Evolutionary conservation across 2,888 invertebrate species (phyloP), one percentile per base, ranked within the genome.

Genomic region (Hartigia nigra): DNA sequence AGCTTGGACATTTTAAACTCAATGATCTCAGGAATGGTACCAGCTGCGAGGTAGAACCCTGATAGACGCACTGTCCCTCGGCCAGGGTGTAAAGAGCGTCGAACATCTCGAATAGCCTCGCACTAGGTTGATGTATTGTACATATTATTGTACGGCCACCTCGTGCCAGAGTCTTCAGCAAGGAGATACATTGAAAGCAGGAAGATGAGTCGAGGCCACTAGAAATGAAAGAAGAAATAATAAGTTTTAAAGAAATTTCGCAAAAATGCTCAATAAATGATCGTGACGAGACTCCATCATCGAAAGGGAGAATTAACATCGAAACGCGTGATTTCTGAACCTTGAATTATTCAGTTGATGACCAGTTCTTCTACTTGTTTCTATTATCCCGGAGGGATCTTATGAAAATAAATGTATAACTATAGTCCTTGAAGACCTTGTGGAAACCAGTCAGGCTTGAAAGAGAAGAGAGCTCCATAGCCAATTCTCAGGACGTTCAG

Each of bases 91-190:
- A 98, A 83, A 99, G 93, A 91, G 98, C 96, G 90, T 98, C 98
- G 89, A 98, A 98, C 97, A 98, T 98, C 92, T 98, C 98, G 88
- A 98, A 98, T 82, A 98, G 93, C 86, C 98, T 95, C 32, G 98
- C 98, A n/a, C 98, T 98, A 0, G 98, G 98, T 91, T 98, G 98
- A 92, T 98, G 98, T 79, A 98, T 97, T 36, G 98, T 98, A 90
- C 98, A 98, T 85, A 98, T 97, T 85, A 98, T 97, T 0, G 98
- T 98, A 82, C 98, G 94, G 12, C 98, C 98, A 9, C 97, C 98
- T 37, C 95, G 94, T 0, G 98, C 98, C 84, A 99, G 92, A 74
- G 96, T 96, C 93, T 98, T 98, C 87, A 98, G 92, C 82, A 98
- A 92, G 12, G 96, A 95, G 83, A 98, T 97, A 90, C 98, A 98